phyloP scores from a whole-genome alignment of 2,888 invertebrate species.

The Endotricha flammealis region DNA sequence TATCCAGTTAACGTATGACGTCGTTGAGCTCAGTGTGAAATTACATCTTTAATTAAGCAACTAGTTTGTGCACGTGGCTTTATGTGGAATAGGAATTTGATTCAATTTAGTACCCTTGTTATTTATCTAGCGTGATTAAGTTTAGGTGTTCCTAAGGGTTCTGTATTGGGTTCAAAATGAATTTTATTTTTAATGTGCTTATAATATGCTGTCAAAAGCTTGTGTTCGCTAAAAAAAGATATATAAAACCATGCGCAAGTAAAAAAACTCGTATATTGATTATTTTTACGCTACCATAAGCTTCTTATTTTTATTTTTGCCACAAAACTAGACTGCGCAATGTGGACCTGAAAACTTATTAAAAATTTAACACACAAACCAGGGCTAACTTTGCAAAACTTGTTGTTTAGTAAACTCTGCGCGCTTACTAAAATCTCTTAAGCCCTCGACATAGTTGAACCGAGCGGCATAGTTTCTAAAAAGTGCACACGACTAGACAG shows the following conservation, averaged over 20 bases:
- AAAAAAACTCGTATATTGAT: too few relatives aligned
- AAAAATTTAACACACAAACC: background rate
- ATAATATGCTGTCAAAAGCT: too few relatives aligned
- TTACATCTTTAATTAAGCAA: slow-evolving; percentile 11
- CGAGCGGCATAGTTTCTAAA: slow-evolving; percentile 1
- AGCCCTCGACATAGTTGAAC: slow-evolving; percentile 3
- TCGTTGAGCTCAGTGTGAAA: slow-evolving; percentile 5
- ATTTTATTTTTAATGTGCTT: too few relatives aligned
- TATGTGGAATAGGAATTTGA: background rate
- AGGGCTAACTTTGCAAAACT: background rate
- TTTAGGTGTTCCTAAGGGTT: background rate
- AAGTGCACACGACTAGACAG: slow-evolving; percentile 1
- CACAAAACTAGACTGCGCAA: too few relatives aligned
- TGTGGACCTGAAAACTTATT: background rate
- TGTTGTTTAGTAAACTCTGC: background rate
- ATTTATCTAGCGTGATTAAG: background rate
- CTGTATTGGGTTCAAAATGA: background rate
- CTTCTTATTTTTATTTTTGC: too few relatives aligned
- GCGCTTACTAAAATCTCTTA: background rate
- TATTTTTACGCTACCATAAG: too few relatives aligned
- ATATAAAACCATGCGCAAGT: too few relatives aligned
- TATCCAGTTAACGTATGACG: slow-evolving; percentile 4
- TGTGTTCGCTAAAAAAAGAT: too few relatives aligned
- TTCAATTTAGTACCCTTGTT: background rate
- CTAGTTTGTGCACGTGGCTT: slow-evolving; percentile 6